Conservation (phyloP, 2,113 vertebrate species). For the Semicossyphus pulcher region DNA sequence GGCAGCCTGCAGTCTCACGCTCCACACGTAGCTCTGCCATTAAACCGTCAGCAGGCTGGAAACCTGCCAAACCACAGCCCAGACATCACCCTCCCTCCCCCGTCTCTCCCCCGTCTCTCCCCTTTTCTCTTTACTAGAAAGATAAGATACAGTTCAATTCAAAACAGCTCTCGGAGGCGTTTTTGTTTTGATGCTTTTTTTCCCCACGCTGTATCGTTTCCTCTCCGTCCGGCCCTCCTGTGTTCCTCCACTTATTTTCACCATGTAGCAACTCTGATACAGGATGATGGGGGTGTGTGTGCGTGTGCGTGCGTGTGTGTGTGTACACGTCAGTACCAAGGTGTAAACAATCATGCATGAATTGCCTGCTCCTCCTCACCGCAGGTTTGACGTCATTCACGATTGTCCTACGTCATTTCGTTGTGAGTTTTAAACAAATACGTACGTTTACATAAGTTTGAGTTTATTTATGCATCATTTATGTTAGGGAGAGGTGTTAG, state of each 20-base stretch:
- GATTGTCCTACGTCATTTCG: too few species aligned
- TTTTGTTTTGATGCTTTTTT: conserved; percentile 13
- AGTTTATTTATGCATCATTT: too few species aligned
- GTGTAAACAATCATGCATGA: conserved; percentile 30
- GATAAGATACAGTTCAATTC: conserved; percentile 34
- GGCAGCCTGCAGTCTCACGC: conserved; percentile 11
- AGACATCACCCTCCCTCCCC: neutral
- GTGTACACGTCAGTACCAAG: neutral
- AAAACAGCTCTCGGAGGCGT: neutral
- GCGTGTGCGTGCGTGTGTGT: conserved; percentile 6
- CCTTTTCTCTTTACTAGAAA: neutral
- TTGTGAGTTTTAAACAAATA: too few species aligned
- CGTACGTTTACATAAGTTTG: too few species aligned
- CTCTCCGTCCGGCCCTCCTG: neutral
- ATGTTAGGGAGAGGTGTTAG: too few species aligned
- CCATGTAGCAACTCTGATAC: neutral
- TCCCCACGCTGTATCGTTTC: conserved; percentile 5
- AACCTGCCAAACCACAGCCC: conserved; percentile 31
- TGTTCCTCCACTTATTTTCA: neutral
- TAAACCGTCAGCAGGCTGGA: conserved; percentile 41
- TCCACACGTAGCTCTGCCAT: conserved; percentile 59
- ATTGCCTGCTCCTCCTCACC: neutral
- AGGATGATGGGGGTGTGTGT: neutral
- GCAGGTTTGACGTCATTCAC: conserved; percentile 8
- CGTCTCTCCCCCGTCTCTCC: neutral